These are phyloP conservation scores for Crematogaster levior DNA, from an alignment of 2,888 invertebrate species.

Conservation along the genomic window DNA sequence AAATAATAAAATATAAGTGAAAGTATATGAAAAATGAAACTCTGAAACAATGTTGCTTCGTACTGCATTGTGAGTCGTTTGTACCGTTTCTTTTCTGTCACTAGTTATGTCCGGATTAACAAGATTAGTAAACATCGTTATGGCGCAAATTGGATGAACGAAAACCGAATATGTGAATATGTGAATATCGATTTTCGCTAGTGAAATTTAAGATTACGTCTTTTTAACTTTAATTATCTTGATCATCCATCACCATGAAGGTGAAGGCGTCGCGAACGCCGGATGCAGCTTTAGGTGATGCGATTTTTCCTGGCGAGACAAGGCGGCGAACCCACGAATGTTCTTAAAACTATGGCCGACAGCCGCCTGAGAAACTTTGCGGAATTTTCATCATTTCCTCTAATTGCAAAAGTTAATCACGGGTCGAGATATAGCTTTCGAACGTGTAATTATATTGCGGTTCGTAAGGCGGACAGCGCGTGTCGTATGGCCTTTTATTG, in stretches of 20 bases:
- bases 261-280: neutral
- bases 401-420: conserved; percentile 58
- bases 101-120: conserved; percentile 41
- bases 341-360: conserved; percentile 41
- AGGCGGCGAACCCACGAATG: conserved; percentile 17
- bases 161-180: neutral
- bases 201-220: conserved; percentile 6
- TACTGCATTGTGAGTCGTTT: too few relatives aligned
- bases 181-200: conserved; percentile 49
- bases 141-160: conserved; percentile 17
- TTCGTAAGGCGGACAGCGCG: conserved; percentile 18
- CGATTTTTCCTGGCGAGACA: conserved; percentile 59
- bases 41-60: neutral
- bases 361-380: conserved; percentile 3
- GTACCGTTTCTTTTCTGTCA: neutral
- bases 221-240: conserved; percentile 5
- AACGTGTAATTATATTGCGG: conserved; percentile 47
- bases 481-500: conserved; percentile 32
- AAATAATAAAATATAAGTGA: neutral
- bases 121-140: conserved; percentile 56
- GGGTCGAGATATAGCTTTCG: conserved; percentile 34
- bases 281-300: conserved; percentile 51
- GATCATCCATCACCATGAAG: neutral
- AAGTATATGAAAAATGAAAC: neutral
- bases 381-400: conserved; percentile 45